Percentiles rank a stretch among this genome's conserved stretches.
phyloP scores from a whole-genome alignment of 2,797 vertebrate species.

The Loris lydekkerianus region DNA sequence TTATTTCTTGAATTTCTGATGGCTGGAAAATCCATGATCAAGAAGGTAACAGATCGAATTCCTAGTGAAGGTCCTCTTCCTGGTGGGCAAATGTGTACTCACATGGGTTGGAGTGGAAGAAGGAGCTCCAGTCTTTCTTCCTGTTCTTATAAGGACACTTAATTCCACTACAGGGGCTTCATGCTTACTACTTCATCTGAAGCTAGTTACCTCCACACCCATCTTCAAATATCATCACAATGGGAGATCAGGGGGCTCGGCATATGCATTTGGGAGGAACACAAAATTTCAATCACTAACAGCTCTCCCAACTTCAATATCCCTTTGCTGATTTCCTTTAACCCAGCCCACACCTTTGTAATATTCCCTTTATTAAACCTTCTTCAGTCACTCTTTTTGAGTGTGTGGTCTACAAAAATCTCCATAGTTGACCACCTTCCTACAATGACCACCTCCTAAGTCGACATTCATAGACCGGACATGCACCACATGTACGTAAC shows the following conservation, averaged over 20 bases:
- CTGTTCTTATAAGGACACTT: background rate
- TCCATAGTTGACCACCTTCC: no score
- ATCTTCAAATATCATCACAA: background rate
- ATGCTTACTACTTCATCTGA: background rate
- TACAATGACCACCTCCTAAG: no score
- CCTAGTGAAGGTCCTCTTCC: background rate
- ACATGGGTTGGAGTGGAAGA: fast-evolving
- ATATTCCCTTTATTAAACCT: background rate
- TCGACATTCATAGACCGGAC: no score
- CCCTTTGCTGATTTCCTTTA: background rate
- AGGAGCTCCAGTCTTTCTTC: background rate
- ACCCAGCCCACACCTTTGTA: background rate
- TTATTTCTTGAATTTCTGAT: background rate
- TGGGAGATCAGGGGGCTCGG: no score
- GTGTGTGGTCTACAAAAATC: background rate
- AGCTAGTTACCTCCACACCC: background rate
- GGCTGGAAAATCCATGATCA: background rate
- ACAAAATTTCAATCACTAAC: background rate
- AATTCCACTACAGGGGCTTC: background rate
- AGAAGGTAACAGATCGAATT: background rate
- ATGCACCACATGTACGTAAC: no score
- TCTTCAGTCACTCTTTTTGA: background rate
- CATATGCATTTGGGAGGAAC: background rate
- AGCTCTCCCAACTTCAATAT: background rate
- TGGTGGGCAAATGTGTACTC: background rate